These are phyloP conservation scores for Caenorhabditis latens DNA, from an alignment of 1,140 invertebrate genomes.

Conservation along the genomic window DNA sequence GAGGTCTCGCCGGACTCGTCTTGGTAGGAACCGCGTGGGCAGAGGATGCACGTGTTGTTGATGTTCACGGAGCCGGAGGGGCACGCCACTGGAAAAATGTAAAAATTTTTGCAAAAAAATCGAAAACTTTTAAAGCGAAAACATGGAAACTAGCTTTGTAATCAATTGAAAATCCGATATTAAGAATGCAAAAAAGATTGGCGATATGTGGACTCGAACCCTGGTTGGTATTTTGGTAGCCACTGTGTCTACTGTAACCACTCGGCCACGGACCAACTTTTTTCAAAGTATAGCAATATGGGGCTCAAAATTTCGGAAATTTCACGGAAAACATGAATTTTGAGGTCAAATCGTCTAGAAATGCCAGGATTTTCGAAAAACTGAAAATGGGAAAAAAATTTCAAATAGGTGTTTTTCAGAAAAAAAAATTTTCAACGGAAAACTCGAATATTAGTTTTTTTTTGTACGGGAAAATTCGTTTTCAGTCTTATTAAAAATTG, in stretches of 20 bases:
- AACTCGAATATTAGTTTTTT: constrained; percentile 93
- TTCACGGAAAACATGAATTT: neutral
- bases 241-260: neutral
- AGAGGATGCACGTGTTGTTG: constrained; percentile 78
- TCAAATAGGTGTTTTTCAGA: too few relatives aligned
- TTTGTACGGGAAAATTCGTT: constrained; percentile 76
- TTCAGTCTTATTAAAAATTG: neutral
- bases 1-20: constrained; percentile 75
- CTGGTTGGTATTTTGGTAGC: neutral
- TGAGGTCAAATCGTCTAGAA: neutral
- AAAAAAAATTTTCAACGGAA: too few relatives aligned
- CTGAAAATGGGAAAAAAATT: too few relatives aligned
- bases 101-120: neutral
- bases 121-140: neutral
- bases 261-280: neutral
- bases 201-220: neutral
- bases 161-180: neutral
- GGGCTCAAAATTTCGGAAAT: neutral
- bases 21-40: constrained; percentile 83
- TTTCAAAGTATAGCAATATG: neutral
- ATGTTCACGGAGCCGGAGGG: constrained; percentile 74
- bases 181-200: neutral
- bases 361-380: too few relatives aligned
- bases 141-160: neutral
- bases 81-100: constrained; percentile 75